Conservation (phyloP, 2,888 invertebrate species). For the Pediacus dermestoides region DNA sequence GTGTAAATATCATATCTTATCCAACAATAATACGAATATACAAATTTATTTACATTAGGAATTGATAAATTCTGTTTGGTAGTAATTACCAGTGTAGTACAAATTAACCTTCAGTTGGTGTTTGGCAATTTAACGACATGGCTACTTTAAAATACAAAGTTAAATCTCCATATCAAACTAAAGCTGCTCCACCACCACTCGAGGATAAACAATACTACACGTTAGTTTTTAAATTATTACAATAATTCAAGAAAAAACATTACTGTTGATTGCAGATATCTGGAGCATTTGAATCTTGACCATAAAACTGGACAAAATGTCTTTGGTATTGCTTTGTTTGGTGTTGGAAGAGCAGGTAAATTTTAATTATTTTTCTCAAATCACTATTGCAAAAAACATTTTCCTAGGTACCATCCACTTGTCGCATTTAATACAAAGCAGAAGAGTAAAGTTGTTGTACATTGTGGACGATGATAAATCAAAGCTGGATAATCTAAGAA, state of each 20-base stretch:
- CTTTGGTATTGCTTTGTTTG: slow-evolving; percentile 56
- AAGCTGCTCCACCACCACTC: slow-evolving; percentile 42
- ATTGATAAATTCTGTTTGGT: too few species aligned
- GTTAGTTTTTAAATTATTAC: slow-evolving; percentile 44
- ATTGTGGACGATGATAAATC: slow-evolving; percentile 55
- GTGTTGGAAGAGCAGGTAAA: slow-evolving; percentile 56
- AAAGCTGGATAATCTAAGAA: slow-evolving; percentile 49
- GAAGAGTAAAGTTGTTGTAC: slow-evolving; percentile 54
- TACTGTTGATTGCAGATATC: slow-evolving; percentile 44
- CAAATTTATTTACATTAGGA: too few species aligned
- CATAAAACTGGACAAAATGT: slow-evolving; percentile 37
- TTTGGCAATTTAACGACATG: too few species aligned
- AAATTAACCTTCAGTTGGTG: too few species aligned
- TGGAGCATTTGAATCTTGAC: slow-evolving; percentile 46
- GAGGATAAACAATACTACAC: slow-evolving; percentile 53
- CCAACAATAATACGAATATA: too few species aligned
- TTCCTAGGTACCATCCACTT: slow-evolving; percentile 55
- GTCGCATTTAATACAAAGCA: slow-evolving; percentile 50
- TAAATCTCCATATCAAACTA: slow-evolving; percentile 51
- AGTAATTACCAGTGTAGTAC: too few species aligned
- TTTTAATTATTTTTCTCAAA: background rate
- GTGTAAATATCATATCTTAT: too few species aligned
- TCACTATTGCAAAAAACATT: background rate
- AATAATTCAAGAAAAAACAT: slow-evolving; percentile 6
- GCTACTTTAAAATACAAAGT: slow-evolving; percentile 54